These are phyloP conservation scores for Diorhabda carinulata DNA, from an alignment of 1,140 invertebrate genomes.

Conservation along the genomic window DNA sequence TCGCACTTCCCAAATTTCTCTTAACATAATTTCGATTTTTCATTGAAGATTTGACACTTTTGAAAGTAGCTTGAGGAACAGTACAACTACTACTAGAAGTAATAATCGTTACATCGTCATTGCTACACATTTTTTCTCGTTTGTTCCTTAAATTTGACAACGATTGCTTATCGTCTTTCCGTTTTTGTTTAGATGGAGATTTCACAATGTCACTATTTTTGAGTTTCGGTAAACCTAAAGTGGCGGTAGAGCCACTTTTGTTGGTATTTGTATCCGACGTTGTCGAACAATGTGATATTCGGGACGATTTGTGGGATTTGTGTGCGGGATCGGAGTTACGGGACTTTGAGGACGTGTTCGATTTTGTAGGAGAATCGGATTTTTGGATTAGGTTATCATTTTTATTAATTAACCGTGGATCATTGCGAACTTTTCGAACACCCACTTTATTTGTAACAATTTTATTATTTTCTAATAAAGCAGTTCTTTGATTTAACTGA, in stretches of 20 bases:
- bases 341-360: constrained; percentile 44
- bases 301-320: constrained; percentile 19
- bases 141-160: constrained; percentile 8
- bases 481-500: constrained; percentile 36
- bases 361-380: constrained; percentile 41
- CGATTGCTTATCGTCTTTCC: constrained; percentile 27
- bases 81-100: constrained; percentile 7
- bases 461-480: constrained; percentile 42
- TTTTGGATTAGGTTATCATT: constrained; percentile 32
- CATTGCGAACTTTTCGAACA: constrained; percentile 41
- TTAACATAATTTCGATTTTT: constrained; percentile 63
- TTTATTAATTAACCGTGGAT: constrained; percentile 44
- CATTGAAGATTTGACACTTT: constrained; percentile 55
- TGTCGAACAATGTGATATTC: not conserved
- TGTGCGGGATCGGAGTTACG: constrained; percentile 35
- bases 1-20: constrained; percentile 54
- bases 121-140: constrained; percentile 14
- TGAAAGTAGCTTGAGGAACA: constrained; percentile 23
- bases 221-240: constrained; percentile 39
- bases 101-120: constrained; percentile 3
- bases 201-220: constrained; percentile 19
- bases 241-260: constrained; percentile 22
- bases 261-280: constrained; percentile 7
- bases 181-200: constrained; percentile 26
- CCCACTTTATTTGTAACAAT: constrained; percentile 42